phyloP scores from a whole-genome alignment of 2,113 vertebrate genomes.

The Ornithorhynchus anatinus region DNA sequence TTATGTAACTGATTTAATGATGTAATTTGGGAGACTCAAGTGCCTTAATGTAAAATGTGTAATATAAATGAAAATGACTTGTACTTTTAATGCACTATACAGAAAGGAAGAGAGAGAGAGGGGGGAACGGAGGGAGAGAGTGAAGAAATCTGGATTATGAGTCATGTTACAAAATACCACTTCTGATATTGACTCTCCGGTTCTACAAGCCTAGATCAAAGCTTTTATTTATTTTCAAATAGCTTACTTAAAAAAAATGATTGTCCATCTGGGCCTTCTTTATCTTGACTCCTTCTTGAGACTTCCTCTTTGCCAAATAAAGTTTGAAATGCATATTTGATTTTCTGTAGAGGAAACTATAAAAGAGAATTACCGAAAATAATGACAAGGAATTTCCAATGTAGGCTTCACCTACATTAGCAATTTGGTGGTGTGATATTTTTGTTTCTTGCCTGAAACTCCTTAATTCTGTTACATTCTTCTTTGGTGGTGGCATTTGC shows the following conservation, averaged over 20 bases:
- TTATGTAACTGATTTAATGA: conserved; percentile 1
- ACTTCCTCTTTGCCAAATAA: background rate
- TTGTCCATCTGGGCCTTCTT: background rate
- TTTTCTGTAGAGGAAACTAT: background rate
- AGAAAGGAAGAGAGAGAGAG: background rate
- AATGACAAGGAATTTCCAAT: background rate
- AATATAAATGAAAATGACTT: conserved; percentile 5
- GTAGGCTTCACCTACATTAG: background rate
- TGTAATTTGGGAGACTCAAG: background rate
- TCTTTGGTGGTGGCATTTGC: too few relatives aligned
- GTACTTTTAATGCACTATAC: background rate
- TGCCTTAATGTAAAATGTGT: background rate
- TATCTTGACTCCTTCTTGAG: background rate
- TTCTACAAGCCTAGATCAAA: conserved; percentile 38
- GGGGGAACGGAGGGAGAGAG: too few relatives aligned
- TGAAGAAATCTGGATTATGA: background rate
- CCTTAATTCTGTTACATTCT: too few relatives aligned
- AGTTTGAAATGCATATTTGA: background rate
- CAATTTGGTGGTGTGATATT: background rate
- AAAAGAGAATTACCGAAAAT: background rate
- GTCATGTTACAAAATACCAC: conserved; percentile 27
- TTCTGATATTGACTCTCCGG: conserved; percentile 27
- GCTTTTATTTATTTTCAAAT: conserved; percentile 40
- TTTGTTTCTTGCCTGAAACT: too few relatives aligned
- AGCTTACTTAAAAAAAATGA: conserved; percentile 26